Conservation (phyloP, 2,797 vertebrate genomes). For the Alcedo atthis region DNA sequence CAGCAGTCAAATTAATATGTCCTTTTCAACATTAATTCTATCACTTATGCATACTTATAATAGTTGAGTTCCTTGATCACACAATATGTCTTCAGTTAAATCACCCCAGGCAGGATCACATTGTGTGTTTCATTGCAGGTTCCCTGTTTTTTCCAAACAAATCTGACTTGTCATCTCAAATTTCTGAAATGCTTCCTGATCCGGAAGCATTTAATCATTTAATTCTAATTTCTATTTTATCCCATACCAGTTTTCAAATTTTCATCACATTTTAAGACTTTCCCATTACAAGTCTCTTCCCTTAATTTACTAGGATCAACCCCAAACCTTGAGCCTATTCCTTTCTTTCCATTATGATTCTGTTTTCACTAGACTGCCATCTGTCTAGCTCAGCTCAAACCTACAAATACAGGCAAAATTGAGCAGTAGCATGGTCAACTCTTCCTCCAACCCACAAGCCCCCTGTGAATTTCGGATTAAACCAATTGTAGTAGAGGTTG, state of each 20-base stretch:
- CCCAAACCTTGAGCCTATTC: background rate
- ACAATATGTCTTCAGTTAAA: background rate
- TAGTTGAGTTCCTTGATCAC: background rate
- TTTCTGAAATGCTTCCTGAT: background rate
- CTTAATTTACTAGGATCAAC: background rate
- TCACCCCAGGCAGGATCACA: background rate
- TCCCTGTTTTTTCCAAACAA: background rate
- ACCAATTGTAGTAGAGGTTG: background rate
- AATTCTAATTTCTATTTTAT: background rate
- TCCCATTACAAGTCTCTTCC: background rate
- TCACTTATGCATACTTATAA: background rate
- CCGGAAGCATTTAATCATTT: background rate
- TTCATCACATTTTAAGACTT: background rate
- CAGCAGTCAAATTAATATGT: background rate
- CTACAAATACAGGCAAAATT: fast-evolving
- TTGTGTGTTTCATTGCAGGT: background rate
- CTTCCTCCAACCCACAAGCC: background rate
- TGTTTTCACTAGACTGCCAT: background rate
- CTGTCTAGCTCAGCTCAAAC: background rate
- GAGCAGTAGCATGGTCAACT: background rate
- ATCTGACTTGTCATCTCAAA: background rate
- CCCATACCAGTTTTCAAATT: background rate
- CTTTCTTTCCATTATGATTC: background rate
- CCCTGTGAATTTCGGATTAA: background rate
- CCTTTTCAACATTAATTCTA: background rate